Base-by-base conservation (phyloP, 2,888 invertebrate species). In the Teinopalpus imperialis region DNA sequence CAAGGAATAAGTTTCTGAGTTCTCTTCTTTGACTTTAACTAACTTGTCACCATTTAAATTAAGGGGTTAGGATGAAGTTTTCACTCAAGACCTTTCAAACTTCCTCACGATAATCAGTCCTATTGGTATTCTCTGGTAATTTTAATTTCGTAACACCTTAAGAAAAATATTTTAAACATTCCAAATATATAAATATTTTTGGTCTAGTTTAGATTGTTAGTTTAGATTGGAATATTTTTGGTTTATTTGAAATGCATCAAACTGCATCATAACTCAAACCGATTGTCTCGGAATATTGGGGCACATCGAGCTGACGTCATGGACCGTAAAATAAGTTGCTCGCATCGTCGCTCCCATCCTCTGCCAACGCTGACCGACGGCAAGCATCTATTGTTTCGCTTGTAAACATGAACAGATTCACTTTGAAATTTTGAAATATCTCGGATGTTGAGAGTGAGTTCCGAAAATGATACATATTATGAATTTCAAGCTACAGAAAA, bases 271-370 rank as follows among this genome's bases (percentile, higher is more conserved):
- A 46, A 45, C 13, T 45, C 44, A 45, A 45, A 39, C 32, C 45
- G 21, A 46, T 40, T 45, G 21, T 40, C 27, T 12, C 45, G 39
- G 39, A 34, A 34, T 26, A 44, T 46, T 39, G 50, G 51, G 48
- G 48, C 46, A 52, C 69, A 77, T 78, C 74, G 77, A 66, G 65
- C 67, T 73, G 70, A 67, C 63, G 75, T 73, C 61, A 58, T 73
- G 74, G 59, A 80, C 75, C 83, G 85, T 80, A 83, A 85, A 86
- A 83, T 81, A 78, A 85, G 80, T 74, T 79, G 75, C 78, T 62
- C 81, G 78, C 82, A 73, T 78, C 80, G 69, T 65, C 74, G 78
- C 74, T 60, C 64, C 74, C 73, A 75, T 72, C 71, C 66, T 66
- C 74, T 78, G 80, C 77, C 81, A 77, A 61, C 60, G 54, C 69